phyloP scores from a whole-genome alignment of 2,113 vertebrate genomes.

The Tupaia tana region DNA sequence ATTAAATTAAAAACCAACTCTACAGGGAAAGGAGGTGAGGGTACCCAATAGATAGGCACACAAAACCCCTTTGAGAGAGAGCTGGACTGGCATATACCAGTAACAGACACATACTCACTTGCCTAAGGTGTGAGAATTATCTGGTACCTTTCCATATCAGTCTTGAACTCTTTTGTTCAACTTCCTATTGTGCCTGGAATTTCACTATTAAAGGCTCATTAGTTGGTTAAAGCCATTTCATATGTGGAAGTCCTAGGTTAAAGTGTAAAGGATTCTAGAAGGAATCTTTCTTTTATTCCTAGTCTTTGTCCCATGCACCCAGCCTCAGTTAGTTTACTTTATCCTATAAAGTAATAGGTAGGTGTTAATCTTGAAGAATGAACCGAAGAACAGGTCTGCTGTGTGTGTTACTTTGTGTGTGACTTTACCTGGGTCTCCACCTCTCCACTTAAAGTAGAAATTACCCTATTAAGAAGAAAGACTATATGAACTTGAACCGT shows the following conservation, averaged over 20 bases:
- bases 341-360: neutral
- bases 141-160: neutral
- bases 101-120: neutral
- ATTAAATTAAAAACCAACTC: constrained; percentile 21
- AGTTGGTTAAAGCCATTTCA: neutral
- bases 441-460: neutral
- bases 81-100: neutral
- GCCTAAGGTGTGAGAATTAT: neutral
- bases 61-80: neutral
- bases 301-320: neutral
- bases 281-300: neutral
- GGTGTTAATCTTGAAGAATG: neutral
- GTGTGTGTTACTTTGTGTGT: neutral
- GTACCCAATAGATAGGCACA: neutral
- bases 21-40: constrained; percentile 34
- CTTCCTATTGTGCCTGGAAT: neutral
- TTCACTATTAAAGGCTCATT: neutral
- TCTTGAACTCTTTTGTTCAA: neutral
- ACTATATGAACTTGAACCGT: neutral
- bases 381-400: neutral
- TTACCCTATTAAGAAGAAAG: neutral
- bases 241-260: neutral
- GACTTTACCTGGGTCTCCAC: neutral
- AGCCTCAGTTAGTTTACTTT: neutral
- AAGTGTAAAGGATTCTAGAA: neutral